phyloP scores from a whole-genome alignment of 2,888 invertebrate genomes.

The Blera fallax region DNA sequence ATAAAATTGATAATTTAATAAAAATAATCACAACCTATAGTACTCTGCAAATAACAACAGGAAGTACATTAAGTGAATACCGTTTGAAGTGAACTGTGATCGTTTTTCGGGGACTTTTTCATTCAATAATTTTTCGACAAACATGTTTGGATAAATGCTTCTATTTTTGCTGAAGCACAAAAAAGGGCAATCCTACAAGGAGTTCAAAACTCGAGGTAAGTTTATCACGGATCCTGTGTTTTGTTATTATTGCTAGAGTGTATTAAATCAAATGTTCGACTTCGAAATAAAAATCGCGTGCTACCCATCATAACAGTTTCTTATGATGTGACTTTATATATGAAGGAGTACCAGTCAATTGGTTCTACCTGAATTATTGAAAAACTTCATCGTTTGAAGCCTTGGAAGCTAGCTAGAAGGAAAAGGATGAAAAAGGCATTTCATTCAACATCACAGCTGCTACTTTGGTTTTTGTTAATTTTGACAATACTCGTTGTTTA shows the following conservation, averaged over 20 bases:
- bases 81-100: conserved; percentile 19
- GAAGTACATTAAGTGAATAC: background rate
- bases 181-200: background rate
- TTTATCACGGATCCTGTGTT: background rate
- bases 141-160: conserved; percentile 33
- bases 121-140: background rate
- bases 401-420: too few relatives aligned
- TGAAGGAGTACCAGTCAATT: background rate
- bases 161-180: conserved; percentile 3
- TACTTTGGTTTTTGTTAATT: conserved; percentile 41
- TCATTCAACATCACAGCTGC: conserved; percentile 39
- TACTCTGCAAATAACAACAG: background rate
- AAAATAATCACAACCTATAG: background rate
- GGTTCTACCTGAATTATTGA: background rate
- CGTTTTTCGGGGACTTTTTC: conserved; percentile 23
- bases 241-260: background rate
- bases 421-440: background rate
- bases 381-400: background rate
- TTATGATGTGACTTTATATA: background rate
- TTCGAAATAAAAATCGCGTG: background rate
- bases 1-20: conserved; percentile 14
- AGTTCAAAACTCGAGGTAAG: conserved; percentile 37
- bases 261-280: too few relatives aligned
- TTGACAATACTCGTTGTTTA: conserved; percentile 40
- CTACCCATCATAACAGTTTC: conserved; percentile 23